A percentile compares a stretch with the other conserved stretches of the same genome.
These are phyloP conservation scores for Sinonovacula constricta DNA, from an alignment of 1,140 invertebrate genomes.

Conservation along the genomic window DNA sequence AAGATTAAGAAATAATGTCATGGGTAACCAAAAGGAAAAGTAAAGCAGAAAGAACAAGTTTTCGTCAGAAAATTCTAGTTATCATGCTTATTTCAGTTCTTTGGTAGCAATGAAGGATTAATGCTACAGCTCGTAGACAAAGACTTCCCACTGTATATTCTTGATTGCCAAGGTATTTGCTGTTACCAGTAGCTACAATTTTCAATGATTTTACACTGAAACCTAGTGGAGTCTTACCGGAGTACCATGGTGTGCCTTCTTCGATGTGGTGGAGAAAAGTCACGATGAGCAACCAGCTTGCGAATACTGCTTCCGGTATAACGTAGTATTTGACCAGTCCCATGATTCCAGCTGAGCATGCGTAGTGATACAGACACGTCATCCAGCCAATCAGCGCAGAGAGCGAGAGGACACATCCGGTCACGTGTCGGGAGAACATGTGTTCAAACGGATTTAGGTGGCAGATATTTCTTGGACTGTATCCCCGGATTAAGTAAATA, in stretches of 20 bases:
- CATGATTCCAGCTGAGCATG: constrained; percentile 48
- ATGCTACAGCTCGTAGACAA: too few species aligned
- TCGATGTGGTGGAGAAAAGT: constrained; percentile 79
- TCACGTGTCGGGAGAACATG: constrained; percentile 60
- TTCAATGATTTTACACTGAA: too few species aligned
- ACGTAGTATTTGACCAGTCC: constrained; percentile 75
- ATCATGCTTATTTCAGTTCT: too few species aligned
- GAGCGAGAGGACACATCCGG: constrained; percentile 65
- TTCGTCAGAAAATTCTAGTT: too few species aligned
- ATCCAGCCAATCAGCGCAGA: constrained; percentile 63
- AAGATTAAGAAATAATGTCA: too few species aligned
- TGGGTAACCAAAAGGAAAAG: too few species aligned
- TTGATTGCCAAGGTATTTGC: too few species aligned
- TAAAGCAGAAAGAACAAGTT: too few species aligned
- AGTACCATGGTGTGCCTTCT: constrained; percentile 78
- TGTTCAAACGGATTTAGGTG: constrained; percentile 66
- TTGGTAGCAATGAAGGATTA: too few species aligned
- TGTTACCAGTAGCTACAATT: too few species aligned
- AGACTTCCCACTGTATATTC: too few species aligned
- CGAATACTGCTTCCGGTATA: constrained; percentile 76
- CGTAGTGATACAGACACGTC: constrained; percentile 63
- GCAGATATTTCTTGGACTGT: constrained; percentile 63
- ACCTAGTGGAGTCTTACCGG: too few species aligned
- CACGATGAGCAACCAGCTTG: constrained; percentile 74
- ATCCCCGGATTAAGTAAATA: constrained; percentile 66